A percentile compares a stretch with the other conserved stretches of the same genome.
phyloP scores from a whole-genome alignment of 35 echinoderm and acorn worm species.

The Apostichopus japonicus region DNA sequence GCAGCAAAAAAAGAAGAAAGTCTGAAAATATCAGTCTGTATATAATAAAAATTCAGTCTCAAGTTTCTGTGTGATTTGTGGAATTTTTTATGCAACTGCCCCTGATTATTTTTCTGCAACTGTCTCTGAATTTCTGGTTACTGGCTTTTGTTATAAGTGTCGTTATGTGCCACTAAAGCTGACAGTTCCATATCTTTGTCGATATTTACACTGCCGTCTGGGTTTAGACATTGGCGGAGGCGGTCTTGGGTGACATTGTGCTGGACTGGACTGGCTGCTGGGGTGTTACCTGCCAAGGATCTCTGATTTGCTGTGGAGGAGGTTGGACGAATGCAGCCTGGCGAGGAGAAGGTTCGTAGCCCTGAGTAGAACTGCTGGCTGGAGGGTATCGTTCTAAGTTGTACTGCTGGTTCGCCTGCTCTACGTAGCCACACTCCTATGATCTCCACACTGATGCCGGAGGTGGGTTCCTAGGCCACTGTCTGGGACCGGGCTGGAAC shows the following conservation, averaged over 20 bases:
- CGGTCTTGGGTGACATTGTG: neutral
- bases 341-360: too few relatives aligned
- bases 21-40: too few relatives aligned
- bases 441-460: slow-evolving; percentile 39
- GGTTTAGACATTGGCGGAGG: neutral
- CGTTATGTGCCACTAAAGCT: too few relatives aligned
- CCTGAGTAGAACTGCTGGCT: slow-evolving; percentile 19
- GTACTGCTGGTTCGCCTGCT: slow-evolving; percentile 27
- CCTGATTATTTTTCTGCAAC: too few relatives aligned
- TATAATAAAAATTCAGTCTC: too few relatives aligned
- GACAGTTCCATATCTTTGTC: neutral
- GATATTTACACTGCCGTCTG: slow-evolving; percentile 21
- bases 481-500: slow-evolving; percentile 35
- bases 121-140: too few relatives aligned
- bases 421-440: slow-evolving; percentile 6
- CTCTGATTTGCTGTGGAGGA: neutral
- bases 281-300: slow-evolving; percentile 19
- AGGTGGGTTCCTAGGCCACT: slow-evolving; percentile 25
- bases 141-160: too few relatives aligned
- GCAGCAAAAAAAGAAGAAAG: too few relatives aligned
- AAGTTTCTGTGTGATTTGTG: too few relatives aligned
- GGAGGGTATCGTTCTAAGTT: slow-evolving; percentile 28
- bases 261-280: neutral
- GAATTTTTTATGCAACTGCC: too few relatives aligned
- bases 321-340: too few relatives aligned